Conservation (phyloP, 2,113 vertebrate genomes). For the Eptatretus burgeri region DNA sequence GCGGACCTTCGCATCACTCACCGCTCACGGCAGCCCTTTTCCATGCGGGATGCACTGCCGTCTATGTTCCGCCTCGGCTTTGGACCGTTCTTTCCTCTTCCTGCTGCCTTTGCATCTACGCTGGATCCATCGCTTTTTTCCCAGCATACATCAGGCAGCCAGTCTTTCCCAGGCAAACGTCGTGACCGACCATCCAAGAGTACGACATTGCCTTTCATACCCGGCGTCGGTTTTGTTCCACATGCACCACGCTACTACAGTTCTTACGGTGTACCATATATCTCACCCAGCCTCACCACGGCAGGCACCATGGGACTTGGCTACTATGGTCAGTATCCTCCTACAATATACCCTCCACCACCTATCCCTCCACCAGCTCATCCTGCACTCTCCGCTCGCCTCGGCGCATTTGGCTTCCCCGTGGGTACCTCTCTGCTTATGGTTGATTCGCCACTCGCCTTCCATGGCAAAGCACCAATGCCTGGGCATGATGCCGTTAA, state of each 20-base stretch:
- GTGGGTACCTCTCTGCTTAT: neutral
- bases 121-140: neutral
- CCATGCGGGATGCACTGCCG: conserved; percentile 43
- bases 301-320: conserved; percentile 50
- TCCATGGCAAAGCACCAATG: conserved; percentile 34
- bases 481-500: conserved; percentile 70
- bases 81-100: conserved; percentile 42
- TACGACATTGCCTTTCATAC: conserved; percentile 72
- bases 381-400: conserved; percentile 31
- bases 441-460: conserved; percentile 12
- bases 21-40: conserved; percentile 30
- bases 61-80: conserved; percentile 55
- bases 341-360: conserved; percentile 45
- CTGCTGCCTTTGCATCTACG: conserved; percentile 29
- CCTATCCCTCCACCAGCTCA: conserved; percentile 41
- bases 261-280: conserved; percentile 66
- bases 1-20: conserved; percentile 56
- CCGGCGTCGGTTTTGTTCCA: conserved; percentile 60
- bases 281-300: conserved; percentile 36
- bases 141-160: neutral
- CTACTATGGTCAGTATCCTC: conserved; percentile 58
- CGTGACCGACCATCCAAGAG: conserved; percentile 45
- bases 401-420: neutral
- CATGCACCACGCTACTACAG: conserved; percentile 53
- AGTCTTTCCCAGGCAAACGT: neutral